Evolutionary conservation across 2,113 vertebrate species (phyloP).

Genomic region (Aegypius monachus): DNA sequence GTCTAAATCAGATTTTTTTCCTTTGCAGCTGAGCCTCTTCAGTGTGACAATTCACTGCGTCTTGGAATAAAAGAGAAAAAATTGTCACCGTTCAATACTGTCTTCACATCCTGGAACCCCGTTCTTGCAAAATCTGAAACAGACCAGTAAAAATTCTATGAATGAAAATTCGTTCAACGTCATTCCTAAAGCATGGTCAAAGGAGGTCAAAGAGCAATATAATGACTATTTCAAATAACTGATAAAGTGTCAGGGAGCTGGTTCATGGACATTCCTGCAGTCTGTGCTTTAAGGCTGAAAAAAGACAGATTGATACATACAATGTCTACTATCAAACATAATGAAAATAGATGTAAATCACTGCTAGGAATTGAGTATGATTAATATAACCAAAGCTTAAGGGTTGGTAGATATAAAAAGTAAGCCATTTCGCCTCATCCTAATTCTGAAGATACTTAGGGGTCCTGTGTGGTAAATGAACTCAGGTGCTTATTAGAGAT

Average conservation of each 20-base stretch:
- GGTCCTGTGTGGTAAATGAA: not conserved
- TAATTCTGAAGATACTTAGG: not conserved
- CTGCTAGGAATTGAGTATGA: not conserved
- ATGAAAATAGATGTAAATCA: not conserved
- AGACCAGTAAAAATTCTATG: conserved; percentile 2
- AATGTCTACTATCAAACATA: not conserved
- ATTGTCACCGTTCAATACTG: conserved; percentile 64
- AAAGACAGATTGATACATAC: not conserved
- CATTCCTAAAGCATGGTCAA: not conserved
- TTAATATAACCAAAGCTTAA: not conserved
- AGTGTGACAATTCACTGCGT: conserved; percentile 76
- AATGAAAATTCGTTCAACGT: not conserved
- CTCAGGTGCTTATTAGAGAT: not conserved
- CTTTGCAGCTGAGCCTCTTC: conserved; percentile 73
- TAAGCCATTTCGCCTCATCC: not conserved
- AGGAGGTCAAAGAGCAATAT: not conserved
- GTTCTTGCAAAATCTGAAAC: conserved; percentile 95
- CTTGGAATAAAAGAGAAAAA: conserved; percentile 67
- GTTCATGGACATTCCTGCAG: not conserved
- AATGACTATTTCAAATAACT: not conserved
- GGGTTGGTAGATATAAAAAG: not conserved
- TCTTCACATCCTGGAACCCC: conserved; percentile 95
- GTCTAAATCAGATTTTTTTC: conserved; percentile 75
- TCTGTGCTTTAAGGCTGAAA: not conserved
- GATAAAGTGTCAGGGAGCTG: not conserved